Evolutionary conservation across 2,797 vertebrate genomes (phyloP).

Genomic region (Sciurus carolinensis): DNA sequence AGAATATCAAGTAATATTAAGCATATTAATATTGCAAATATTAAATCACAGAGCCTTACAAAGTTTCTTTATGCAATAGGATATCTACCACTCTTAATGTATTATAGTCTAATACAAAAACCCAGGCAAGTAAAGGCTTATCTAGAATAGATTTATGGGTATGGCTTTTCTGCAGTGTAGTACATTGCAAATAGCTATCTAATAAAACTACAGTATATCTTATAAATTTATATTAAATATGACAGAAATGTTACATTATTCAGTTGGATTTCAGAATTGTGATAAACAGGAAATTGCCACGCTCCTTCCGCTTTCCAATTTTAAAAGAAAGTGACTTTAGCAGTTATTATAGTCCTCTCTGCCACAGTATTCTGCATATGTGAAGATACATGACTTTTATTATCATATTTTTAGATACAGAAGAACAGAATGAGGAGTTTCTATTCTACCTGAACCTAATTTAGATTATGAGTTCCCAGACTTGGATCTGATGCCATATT

Average conservation of each 20-base stretch:
- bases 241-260: neutral
- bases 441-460: neutral
- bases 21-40: neutral
- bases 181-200: neutral
- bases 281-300: neutral
- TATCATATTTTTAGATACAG: neutral
- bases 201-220: neutral
- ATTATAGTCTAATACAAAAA: neutral
- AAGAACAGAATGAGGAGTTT: neutral
- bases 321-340: neutral
- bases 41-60: neutral
- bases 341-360: neutral
- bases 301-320: neutral
- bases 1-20: neutral
- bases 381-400: neutral
- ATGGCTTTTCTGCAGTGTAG: neutral
- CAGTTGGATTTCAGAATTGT: neutral
- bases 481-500: neutral
- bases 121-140: neutral
- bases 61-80: neutral
- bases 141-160: neutral
- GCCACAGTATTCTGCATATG: neutral
- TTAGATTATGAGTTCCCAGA: neutral
- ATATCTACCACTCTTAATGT: neutral
- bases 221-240: neutral